Conservation (phyloP, 2,888 invertebrate genomes). For the Drosophila mayaguana region DNA sequence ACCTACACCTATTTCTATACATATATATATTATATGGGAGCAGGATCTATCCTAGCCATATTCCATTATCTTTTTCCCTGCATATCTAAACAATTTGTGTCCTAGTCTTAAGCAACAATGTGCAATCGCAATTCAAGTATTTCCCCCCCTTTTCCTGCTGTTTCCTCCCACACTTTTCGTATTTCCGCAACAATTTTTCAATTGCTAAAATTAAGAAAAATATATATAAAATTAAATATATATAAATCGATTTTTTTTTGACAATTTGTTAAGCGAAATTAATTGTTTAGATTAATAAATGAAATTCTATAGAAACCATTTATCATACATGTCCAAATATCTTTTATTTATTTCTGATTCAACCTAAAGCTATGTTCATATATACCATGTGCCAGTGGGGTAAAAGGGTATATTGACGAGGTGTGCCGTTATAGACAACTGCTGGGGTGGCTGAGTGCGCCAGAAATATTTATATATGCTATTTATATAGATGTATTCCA, state of each 20-base stretch:
- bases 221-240: constrained; percentile 22
- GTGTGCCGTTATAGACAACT: too few relatives aligned
- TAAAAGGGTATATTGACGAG: too few relatives aligned
- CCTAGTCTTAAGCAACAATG: constrained; percentile 56
- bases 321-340: not conserved
- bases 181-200: constrained; percentile 7
- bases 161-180: not conserved
- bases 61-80: constrained; percentile 19
- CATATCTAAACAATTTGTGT: constrained; percentile 30
- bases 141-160: not conserved
- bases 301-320: constrained; percentile 46
- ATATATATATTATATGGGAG: constrained; percentile 21
- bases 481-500: too few relatives aligned
- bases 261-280: constrained; percentile 68
- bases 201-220: constrained; percentile 27
- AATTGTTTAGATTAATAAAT: constrained; percentile 64
- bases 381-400: too few relatives aligned
- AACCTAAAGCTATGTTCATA: not conserved
- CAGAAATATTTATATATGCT: too few relatives aligned
- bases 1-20: not conserved
- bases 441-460: too few relatives aligned
- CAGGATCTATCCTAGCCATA: constrained; percentile 51
- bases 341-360: not conserved
- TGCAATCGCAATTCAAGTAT: constrained; percentile 56
- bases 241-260: constrained; percentile 53